phyloP scores from a whole-genome alignment of 2,113 vertebrate genomes.

The Vanacampus margaritifer region DNA sequence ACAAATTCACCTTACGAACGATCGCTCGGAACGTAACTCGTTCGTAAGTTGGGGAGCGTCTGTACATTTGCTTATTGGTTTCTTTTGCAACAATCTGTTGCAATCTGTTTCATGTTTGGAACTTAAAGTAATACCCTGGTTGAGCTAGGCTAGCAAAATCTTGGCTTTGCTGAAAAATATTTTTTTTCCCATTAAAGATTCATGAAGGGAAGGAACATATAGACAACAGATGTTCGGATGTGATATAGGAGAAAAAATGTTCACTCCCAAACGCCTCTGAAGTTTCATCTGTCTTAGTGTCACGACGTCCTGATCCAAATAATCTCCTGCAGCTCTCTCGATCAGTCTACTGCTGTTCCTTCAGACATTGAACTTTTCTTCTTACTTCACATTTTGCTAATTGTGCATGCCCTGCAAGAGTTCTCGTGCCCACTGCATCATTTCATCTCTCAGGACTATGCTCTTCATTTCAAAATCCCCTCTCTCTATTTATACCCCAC shows the following conservation, averaged over 20 bases:
- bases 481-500: neutral
- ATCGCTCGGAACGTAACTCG: no score
- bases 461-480: neutral
- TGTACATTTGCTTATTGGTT: no score
- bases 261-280: slow-evolving; percentile 6
- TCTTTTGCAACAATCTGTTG: no score
- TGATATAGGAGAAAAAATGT: slow-evolving; percentile 5
- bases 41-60: no score
- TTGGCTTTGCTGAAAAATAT: slow-evolving; percentile 50
- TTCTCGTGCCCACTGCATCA: neutral
- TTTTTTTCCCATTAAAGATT: slow-evolving; percentile 51
- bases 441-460: neutral
- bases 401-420: neutral
- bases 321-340: slow-evolving; percentile 6
- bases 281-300: slow-evolving; percentile 23
- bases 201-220: slow-evolving; percentile 39
- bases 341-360: neutral
- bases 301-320: slow-evolving; percentile 4
- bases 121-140: no score
- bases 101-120: no score
- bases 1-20: no score
- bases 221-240: slow-evolving; percentile 27
- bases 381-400: neutral
- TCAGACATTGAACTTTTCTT: neutral
- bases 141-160: slow-evolving; percentile 16